Evolutionary conservation across 2,888 invertebrate genomes (phyloP), one percentile per base, ranked within the genome.

Genomic region (Maniola hyperantus): DNA sequence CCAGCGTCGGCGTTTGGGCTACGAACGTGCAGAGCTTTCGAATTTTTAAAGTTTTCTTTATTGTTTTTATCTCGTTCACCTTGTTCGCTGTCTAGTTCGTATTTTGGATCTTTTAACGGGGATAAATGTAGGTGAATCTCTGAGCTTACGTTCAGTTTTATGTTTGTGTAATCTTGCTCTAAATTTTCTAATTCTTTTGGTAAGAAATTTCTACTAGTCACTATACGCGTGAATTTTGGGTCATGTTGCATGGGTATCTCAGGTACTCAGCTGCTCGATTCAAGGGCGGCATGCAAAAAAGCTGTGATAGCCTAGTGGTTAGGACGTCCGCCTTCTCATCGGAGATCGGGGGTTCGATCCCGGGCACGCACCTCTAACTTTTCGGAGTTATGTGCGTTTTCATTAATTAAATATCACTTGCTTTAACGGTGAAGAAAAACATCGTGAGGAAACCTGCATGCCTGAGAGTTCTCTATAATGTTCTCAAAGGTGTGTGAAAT

Each of bases 1-100:
- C 74, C 71, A 66, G 64, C 67, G 71, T 68, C 70, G 72, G 67
- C 57, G 67, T 70, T 72, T 71, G 72, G 70, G 69, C 73, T 74
- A 71, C 74, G 72, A 78, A 81, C 73, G 74, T 72, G 74, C 72
- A 78, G 77, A 67, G 72, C 60, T 69, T 72, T 71, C 62, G 65
- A 68, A 71, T 63, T 71, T 69, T 67, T 66, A 62, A 66, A 55
- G 50, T 68, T 70, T 63, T 53, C 62, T 65, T 67, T 72, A 62
- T 65, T 62, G 67, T 66, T 66, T 68, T 70, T 68, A 65, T 58
- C 64, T 66, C 20, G 60, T 64, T 58, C 42, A 63, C 42, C 53
- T 65, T 65, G 51, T 42, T 63, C 33, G 10, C 48, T 54, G 59
- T 64, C 55, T 60, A 62, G 44, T 59, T 58, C 53, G 59, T 48